Conservation (phyloP, 2,888 invertebrate species). For the Drosophila birchii region DNA sequence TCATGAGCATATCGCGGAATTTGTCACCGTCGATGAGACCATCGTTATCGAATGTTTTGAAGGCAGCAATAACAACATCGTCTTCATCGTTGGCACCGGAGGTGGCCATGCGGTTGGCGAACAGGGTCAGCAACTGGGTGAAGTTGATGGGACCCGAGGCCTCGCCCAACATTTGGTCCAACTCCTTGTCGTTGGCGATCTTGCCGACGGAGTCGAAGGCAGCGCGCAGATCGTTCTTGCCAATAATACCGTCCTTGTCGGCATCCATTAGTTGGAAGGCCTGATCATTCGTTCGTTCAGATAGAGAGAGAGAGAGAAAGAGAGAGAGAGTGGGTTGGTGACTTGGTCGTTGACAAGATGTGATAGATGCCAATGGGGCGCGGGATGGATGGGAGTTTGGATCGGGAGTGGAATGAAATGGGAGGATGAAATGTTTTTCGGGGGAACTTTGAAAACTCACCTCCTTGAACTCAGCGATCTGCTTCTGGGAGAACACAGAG, state of each 20-base stretch:
- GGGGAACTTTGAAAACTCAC: constrained; percentile 85
- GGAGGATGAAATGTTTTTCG: neutral
- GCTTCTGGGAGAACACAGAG: constrained; percentile 98
- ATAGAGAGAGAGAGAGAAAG: constrained; percentile 48
- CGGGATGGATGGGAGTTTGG: constrained; percentile 27
- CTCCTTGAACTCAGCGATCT: constrained; percentile 98
- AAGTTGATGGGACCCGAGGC: constrained; percentile 97
- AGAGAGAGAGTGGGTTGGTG: constrained; percentile 75
- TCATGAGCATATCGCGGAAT: constrained; percentile 95
- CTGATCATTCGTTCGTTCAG: constrained; percentile 84
- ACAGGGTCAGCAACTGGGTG: constrained; percentile 96
- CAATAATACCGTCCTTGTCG: constrained; percentile 96
- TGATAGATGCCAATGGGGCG: constrained; percentile 20
- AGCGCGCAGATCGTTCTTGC: constrained; percentile 95
- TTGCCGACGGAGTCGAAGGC: constrained; percentile 97
- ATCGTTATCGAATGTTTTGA: constrained; percentile 95
- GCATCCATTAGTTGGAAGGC: constrained; percentile 98
- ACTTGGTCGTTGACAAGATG: constrained; percentile 67
- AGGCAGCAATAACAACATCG: constrained; percentile 95
- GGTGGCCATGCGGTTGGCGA: constrained; percentile 96
- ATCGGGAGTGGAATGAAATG: constrained; percentile 13
- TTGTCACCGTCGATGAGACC: constrained; percentile 95
- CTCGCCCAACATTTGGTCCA: constrained; percentile 95
- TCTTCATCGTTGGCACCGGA: constrained; percentile 95
- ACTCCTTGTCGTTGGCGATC: constrained; percentile 94